phyloP scores from a whole-genome alignment of 2,888 invertebrate genomes.

The Tigriopus californicus region DNA sequence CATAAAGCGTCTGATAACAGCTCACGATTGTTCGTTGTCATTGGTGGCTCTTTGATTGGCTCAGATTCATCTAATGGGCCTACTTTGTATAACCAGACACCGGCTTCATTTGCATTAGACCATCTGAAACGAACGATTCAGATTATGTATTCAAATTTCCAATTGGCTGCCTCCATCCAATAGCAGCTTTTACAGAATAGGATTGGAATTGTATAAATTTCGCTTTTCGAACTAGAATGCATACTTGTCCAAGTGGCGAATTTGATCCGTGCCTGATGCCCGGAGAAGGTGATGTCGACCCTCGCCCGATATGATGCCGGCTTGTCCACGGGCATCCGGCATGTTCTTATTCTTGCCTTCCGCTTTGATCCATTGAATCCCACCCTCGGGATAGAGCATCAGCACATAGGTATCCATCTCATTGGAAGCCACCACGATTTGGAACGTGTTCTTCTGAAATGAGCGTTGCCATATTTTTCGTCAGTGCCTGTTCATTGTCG shows the following conservation, averaged over 20 bases:
- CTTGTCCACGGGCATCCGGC: conserved; percentile 79
- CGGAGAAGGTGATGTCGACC: conserved; percentile 52
- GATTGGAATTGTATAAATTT: too few species aligned
- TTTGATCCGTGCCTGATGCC: conserved; percentile 79
- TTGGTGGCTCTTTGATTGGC: conserved; percentile 42
- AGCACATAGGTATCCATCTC: conserved; percentile 64
- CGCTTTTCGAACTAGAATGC: conserved; percentile 21
- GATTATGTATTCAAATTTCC: too few species aligned
- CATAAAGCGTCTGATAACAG: too few species aligned
- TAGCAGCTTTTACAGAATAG: too few species aligned
- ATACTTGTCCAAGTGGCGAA: conserved; percentile 56
- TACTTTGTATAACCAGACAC: conserved; percentile 68
- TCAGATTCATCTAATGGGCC: conserved; percentile 43
- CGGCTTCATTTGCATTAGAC: conserved; percentile 65
- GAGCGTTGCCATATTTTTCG: too few species aligned
- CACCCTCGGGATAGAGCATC: conserved; percentile 65
- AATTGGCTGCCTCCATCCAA: too few species aligned
- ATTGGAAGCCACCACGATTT: conserved; percentile 52
- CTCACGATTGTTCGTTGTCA: not conserved
- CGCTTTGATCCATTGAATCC: conserved; percentile 80
- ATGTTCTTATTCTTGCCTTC: conserved; percentile 49
- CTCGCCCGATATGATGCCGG: conserved; percentile 70
- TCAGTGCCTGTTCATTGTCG: too few species aligned
- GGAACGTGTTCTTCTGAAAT: conserved; percentile 58
- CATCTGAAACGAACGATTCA: conserved; percentile 39